These are phyloP conservation scores for Sipha flava DNA, from an alignment of 1,140 invertebrate species.

Conservation along the genomic window DNA sequence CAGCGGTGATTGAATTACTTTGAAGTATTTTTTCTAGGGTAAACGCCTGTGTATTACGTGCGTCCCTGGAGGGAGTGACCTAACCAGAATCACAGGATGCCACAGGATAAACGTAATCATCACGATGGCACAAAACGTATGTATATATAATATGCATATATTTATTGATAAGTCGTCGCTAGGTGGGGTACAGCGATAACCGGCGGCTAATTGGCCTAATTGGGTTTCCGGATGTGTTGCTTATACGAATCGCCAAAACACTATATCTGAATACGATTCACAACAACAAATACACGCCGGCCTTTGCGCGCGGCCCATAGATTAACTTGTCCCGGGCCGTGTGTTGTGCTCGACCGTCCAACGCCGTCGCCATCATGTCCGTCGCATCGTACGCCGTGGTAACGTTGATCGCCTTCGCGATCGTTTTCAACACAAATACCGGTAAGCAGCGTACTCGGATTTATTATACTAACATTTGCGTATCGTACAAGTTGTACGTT, in stretches of 20 bases:
- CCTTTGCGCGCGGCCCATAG: neutral
- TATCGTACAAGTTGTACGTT: too few species aligned
- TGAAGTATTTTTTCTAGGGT: too few species aligned
- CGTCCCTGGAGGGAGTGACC: too few species aligned
- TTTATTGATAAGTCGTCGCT: too few species aligned
- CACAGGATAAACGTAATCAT: neutral
- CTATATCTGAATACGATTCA: neutral
- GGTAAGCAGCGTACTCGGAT: neutral
- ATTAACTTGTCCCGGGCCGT: neutral
- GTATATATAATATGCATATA: too few species aligned
- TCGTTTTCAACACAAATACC: neutral
- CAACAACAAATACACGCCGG: neutral
- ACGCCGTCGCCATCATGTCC: neutral
- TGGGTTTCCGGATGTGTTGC: neutral
- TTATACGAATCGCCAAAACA: neutral
- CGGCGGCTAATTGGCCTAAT: conserved; percentile 12
- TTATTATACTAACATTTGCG: too few species aligned
- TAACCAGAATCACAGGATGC: neutral
- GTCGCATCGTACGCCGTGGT: neutral
- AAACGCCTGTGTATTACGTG: too few species aligned
- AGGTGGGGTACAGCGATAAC: neutral
- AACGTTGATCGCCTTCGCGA: neutral
- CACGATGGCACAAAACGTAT: too few species aligned
- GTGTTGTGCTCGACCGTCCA: neutral
- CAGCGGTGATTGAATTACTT: too few species aligned